Conservation (phyloP, 2,113 vertebrate genomes). For the Lepisosteus osseus region DNA sequence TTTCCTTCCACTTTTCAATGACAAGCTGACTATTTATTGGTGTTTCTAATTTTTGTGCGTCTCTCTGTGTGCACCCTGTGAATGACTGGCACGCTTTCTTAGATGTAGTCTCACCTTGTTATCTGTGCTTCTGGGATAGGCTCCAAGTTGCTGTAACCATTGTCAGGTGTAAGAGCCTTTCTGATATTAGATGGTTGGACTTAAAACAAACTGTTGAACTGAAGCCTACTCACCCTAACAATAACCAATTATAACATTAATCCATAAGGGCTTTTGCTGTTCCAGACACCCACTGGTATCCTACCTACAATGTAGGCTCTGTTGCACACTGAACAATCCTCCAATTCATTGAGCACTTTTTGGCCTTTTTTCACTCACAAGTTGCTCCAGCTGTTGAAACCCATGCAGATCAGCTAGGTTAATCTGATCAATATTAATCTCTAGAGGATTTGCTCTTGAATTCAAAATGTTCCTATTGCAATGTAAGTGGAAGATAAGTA, state of each 20-base stretch:
- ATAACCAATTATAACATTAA: neutral
- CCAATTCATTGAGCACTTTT: conserved; percentile 51
- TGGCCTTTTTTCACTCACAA: conserved; percentile 42
- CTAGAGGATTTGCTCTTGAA: conserved; percentile 16
- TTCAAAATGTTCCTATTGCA: conserved; percentile 1
- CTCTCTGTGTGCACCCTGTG: no score
- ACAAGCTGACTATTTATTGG: no score
- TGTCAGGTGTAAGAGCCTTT: no score
- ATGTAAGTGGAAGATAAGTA: conserved; percentile 34
- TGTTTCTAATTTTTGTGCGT: no score
- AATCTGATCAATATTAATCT: conserved; percentile 43
- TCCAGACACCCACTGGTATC: no score
- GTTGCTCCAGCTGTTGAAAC: conserved; percentile 34
- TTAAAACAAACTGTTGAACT: no score
- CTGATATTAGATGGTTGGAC: no score
- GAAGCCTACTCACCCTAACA: neutral
- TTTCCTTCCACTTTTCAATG: no score
- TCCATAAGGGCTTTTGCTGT: neutral
- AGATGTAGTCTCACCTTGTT: no score
- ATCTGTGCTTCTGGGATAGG: no score
- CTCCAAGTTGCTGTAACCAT: no score
- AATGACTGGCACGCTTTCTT: no score
- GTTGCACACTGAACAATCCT: conserved; percentile 40
- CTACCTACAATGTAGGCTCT: neutral
- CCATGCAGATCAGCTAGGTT: conserved; percentile 39